Evolutionary conservation across 2,888 invertebrate species (phyloP), one percentile per base, ranked within the genome.

Genomic region (Tinea pellionella): DNA sequence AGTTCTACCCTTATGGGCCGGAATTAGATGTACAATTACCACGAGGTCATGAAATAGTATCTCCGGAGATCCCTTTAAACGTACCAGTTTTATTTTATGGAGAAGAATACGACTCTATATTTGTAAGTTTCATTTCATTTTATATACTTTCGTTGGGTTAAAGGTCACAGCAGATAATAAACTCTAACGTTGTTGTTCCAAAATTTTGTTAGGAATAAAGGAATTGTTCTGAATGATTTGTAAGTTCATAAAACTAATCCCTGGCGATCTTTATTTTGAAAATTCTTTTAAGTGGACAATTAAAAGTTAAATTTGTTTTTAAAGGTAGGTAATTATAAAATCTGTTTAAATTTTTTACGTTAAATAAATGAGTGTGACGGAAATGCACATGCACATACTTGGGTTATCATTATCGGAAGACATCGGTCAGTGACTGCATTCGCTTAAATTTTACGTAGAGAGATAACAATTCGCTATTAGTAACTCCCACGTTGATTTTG

Each of bases 11-110:
- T 2, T 87, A 88, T 69, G 91, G 92, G 9, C 73, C 73, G 0
- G 82, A 84, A 0, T 76, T 88, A 63, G 92, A 92, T 70, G 74
- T 80, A 57, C 71, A 77, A 41, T 74, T 93, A 60, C 89, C 89
- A 12, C 74, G 70, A 57, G 89, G 88, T 0, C 89, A 90, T 65
- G 93, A 93, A 64, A 78, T 90, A 13, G 88, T 92, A n/a, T 90
- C 92, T 11, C 88, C 89, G 0, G 93, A 93, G 73, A 80, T 92
- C 6, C 71, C 73, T 2, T 88, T 96, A 1, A 88, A 87, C 69
- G 92, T 92, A 41, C 95, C 96, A 1, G 89, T 97, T 61, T 87
- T 90, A 59, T 96, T 96, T 83, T 97, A 92, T 75, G 94, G 93
- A 66, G 91, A 92, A 65, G 82, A 84, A 63, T 96, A 94, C 77